A percentile compares a stretch with the other conserved stretches of the same genome.
Evolutionary conservation across 2,113 vertebrate species (phyloP).

Genomic region (Megaleporinus macrocephalus): DNA sequence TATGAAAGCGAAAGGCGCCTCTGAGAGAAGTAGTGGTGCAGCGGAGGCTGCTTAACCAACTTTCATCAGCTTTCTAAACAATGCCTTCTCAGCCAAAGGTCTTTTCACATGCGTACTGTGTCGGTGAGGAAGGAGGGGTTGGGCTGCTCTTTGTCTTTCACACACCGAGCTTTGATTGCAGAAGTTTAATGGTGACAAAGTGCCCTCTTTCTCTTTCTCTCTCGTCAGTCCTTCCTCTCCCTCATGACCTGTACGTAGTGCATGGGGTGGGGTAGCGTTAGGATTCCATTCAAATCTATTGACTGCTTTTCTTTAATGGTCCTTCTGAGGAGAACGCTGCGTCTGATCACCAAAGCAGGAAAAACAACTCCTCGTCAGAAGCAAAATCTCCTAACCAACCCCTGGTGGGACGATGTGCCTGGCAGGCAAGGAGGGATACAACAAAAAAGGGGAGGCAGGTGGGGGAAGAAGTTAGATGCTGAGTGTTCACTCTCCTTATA

Average conservation of each 20-base stretch:
- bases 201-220: not conserved
- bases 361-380: slow-evolving; percentile 20
- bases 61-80: not conserved
- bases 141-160: slow-evolving; percentile 18
- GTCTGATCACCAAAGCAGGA: slow-evolving; percentile 41
- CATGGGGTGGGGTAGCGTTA: not conserved
- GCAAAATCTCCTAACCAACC: slow-evolving; percentile 23
- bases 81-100: not conserved
- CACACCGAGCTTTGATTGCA: slow-evolving; percentile 19
- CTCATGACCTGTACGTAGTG: slow-evolving; percentile 8
- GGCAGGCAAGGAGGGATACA: slow-evolving; percentile 4
- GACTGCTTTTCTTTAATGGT: not conserved
- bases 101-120: not conserved
- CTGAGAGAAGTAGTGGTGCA: not conserved
- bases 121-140: not conserved
- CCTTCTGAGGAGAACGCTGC: not conserved
- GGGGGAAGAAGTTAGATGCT: not conserved
- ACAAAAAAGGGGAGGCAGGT: not conserved
- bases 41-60: not conserved
- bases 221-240: not conserved
- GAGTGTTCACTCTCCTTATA: slow-evolving; percentile 18
- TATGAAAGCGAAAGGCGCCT: not conserved
- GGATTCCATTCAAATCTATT: not conserved
- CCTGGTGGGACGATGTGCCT: not conserved
- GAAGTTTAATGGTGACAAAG: not conserved